Base-by-base conservation (phyloP, 2,113 vertebrate genomes). In the Xerus inauris region DNA sequence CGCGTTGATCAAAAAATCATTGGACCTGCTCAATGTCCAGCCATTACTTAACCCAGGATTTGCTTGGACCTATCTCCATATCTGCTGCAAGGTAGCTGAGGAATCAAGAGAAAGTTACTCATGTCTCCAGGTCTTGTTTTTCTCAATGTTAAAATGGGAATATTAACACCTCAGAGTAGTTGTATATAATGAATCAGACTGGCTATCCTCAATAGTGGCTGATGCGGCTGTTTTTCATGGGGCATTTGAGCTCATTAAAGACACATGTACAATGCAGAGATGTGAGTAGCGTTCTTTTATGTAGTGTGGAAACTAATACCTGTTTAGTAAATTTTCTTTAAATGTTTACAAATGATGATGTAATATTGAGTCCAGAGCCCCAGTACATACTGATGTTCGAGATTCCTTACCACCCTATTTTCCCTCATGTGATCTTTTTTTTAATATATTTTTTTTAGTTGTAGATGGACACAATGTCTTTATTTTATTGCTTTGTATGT, bases 221-320 rank as follows among this genome's bases (percentile, higher is more conserved):
- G 26, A 16, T 38, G 57, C 73, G 11, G 1, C 7, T 11, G 14
- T 32, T 71, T 86, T 71, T 38, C 6, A 8, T 8, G 8, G 57
- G 38, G 1, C 54, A 2, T n/a, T 17, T 51, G 76, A 87, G 42
- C 51, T 45, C n/a, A 8, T 0, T 4, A 13, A 6, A 86, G 45
- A 72, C 1, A 17, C 13, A 2, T 16, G 10, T 6, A 0, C 0
- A 24, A 3, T 3, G 5, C 0, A 9, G 38, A 17, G 12, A 32
- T 0, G 7, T 4, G 54, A 1, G 38, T 16, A 2, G 11, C 7
- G 2, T 19, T 72, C 17, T 20, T 62, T 54, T 10, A 13, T 0
- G 24, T 1, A 20, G 9, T 3, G 16, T 24, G 22, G 71, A 35
- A 72, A 10, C 24, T 30, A 20, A 10, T 0, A 32, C 9, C 16